A percentile compares a stretch with the other conserved stretches of the same genome.
These are phyloP conservation scores for Parthenolecanium corni DNA, from an alignment of 2,888 invertebrate species.

Conservation along the genomic window DNA sequence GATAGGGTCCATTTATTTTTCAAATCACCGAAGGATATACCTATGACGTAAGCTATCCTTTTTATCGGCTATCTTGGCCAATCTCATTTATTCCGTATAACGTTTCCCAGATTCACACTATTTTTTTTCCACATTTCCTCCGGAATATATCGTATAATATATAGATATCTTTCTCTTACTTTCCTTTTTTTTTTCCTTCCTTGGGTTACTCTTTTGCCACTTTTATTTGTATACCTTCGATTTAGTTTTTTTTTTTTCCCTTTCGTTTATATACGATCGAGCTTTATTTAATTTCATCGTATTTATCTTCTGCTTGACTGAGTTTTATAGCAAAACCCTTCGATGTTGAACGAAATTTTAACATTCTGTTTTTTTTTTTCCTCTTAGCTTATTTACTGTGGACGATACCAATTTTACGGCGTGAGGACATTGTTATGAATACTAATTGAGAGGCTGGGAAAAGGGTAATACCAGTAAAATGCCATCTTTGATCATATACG, in stretches of 20 bases:
- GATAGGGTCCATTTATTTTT: slow-evolving; percentile 29
- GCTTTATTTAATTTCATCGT: slow-evolving; percentile 23
- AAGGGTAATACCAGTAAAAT: too few species aligned
- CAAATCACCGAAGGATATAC: slow-evolving; percentile 28
- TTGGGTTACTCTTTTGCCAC: too few species aligned
- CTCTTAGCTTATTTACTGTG: not conserved
- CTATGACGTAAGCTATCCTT: slow-evolving; percentile 26
- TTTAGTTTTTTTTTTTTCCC: not conserved
- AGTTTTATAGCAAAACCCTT: not conserved
- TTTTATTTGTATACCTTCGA: not conserved
- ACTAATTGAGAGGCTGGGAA: slow-evolving; percentile 2
- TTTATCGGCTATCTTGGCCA: slow-evolving; percentile 25
- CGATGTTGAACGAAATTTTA: not conserved
- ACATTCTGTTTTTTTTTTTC: not conserved
- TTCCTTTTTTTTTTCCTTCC: slow-evolving; percentile 5
- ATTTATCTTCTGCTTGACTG: slow-evolving; percentile 9
- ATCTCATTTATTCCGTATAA: slow-evolving; percentile 26
- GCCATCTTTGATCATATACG: too few species aligned
- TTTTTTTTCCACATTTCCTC: not conserved
- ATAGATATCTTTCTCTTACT: not conserved
- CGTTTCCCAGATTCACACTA: not conserved
- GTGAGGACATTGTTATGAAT: not conserved
- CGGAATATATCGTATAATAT: slow-evolving; percentile 3
- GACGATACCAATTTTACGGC: not conserved
- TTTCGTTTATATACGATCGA: not conserved